Conservation (phyloP, 2,888 invertebrate species). For the Alloscopus bannaensis region DNA sequence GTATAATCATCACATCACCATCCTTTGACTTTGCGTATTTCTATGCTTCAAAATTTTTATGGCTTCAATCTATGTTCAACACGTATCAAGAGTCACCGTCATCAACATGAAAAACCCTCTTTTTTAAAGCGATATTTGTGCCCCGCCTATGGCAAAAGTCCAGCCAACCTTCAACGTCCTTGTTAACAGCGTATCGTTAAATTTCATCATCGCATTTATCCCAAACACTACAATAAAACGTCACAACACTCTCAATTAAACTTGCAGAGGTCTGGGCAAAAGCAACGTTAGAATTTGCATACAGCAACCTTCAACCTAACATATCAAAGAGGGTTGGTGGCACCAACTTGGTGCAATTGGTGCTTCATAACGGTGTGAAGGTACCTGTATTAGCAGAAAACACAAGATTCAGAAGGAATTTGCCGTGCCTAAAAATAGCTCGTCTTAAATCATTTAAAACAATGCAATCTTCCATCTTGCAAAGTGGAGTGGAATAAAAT, state of each 20-base stretch:
- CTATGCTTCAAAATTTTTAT: no score
- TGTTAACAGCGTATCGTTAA: conserved; percentile 45
- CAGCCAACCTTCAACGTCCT: conserved; percentile 53
- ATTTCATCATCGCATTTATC: conserved; percentile 48
- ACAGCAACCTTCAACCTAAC: not conserved
- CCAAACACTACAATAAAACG: conserved; percentile 6
- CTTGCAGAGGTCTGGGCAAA: not conserved
- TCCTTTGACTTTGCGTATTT: no score
- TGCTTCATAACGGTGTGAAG: not conserved
- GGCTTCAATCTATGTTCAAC: not conserved
- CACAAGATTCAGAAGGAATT: not conserved
- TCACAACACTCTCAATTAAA: conserved; percentile 4
- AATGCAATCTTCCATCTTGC: not conserved
- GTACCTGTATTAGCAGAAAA: not conserved
- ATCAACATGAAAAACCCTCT: not conserved
- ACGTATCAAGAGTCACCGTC: not conserved
- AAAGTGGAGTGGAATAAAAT: not conserved
- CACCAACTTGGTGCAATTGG: not conserved
- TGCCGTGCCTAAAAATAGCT: not conserved
- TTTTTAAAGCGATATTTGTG: not conserved
- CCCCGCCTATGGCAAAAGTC: conserved; percentile 41
- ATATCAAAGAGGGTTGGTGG: not conserved
- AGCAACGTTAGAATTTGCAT: not conserved
- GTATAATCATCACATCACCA: not conserved
- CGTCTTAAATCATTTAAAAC: conserved; percentile 24